Evolutionary conservation across 2,797 vertebrate genomes (phyloP).

Genomic region (Lindbergichthys nudifrons): DNA sequence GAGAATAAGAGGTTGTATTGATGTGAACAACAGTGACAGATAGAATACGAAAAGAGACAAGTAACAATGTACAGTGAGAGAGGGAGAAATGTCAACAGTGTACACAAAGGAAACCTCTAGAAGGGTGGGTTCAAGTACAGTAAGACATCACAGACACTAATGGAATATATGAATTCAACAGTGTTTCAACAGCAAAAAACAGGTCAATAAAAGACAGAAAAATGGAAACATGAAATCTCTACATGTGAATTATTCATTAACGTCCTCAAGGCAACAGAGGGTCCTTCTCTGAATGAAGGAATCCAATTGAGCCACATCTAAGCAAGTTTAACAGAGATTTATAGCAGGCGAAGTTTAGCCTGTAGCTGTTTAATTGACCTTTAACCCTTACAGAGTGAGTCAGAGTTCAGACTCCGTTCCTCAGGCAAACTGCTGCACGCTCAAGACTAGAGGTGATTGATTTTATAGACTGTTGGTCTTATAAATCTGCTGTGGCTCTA

Average conservation of each 20-base stretch:
- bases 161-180: slow-evolving; percentile 18
- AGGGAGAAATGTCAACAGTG: slow-evolving; percentile 4
- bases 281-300: slow-evolving; percentile 21
- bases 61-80: neutral
- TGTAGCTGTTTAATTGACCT: slow-evolving; percentile 29
- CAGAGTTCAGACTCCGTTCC: slow-evolving; percentile 16
- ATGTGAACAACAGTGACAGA: slow-evolving; percentile 9
- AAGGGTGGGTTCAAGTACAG: slow-evolving; percentile 46
- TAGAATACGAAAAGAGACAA: slow-evolving; percentile 20
- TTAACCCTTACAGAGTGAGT: slow-evolving; percentile 15
- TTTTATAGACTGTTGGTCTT: neutral
- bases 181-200: neutral
- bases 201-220: slow-evolving; percentile 14
- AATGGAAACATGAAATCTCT: slow-evolving; percentile 28
- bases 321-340: neutral
- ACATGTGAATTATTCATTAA: slow-evolving; percentile 30
- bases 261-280: neutral
- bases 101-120: slow-evolving; percentile 43
- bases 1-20: slow-evolving; percentile 28
- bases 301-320: neutral
- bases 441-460: slow-evolving; percentile 2
- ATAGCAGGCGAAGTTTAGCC: slow-evolving; percentile 9
- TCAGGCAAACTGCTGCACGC: slow-evolving; percentile 16
- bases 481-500: neutral
- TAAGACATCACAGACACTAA: slow-evolving; percentile 27